A percentile compares a stretch with the other conserved stretches of the same genome.
phyloP scores from a whole-genome alignment of 2,888 invertebrate species.

The Lissonota sp. region DNA sequence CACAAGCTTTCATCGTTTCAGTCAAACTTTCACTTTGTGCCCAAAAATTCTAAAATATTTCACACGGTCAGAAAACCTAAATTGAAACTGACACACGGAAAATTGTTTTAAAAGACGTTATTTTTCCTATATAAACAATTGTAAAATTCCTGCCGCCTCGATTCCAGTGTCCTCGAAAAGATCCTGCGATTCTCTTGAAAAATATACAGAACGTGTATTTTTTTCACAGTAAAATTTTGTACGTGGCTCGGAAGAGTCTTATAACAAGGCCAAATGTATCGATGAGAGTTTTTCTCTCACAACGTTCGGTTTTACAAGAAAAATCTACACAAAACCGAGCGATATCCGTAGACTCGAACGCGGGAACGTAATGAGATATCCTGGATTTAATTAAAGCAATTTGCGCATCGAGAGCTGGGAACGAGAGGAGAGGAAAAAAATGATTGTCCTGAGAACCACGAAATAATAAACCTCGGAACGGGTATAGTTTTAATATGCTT shows the following conservation, averaged over 20 bases:
- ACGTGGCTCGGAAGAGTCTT: conserved; percentile 17
- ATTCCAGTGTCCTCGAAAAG: too few species aligned
- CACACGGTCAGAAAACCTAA: too few species aligned
- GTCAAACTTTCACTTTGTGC: too few species aligned
- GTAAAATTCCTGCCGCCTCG: too few species aligned
- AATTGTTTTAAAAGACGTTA: too few species aligned
- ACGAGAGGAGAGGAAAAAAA: conserved; percentile 70
- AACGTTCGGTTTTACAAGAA: conserved; percentile 27
- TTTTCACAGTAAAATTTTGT: not conserved
- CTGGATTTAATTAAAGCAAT: conserved; percentile 76
- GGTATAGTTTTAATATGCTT: conserved; percentile 14
- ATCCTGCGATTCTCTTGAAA: too few species aligned
- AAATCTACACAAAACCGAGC: conserved; percentile 12
- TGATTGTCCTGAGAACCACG: conserved; percentile 76
- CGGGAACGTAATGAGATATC: conserved; percentile 70
- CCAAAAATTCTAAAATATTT: too few species aligned
- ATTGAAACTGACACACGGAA: too few species aligned
- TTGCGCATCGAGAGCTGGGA: conserved; percentile 78
- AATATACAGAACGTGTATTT: too few species aligned
- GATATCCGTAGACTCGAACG: conserved; percentile 68
- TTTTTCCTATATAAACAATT: too few species aligned
- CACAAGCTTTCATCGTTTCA: too few species aligned
- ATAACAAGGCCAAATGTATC: conserved; percentile 68
- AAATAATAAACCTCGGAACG: conserved; percentile 71
- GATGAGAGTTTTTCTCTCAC: conserved; percentile 34